Percentiles rank a stretch among this genome's conserved stretches.
Conservation (phyloP, 1,140 invertebrate genomes). For the Meloidogyne chitwoodi region DNA sequence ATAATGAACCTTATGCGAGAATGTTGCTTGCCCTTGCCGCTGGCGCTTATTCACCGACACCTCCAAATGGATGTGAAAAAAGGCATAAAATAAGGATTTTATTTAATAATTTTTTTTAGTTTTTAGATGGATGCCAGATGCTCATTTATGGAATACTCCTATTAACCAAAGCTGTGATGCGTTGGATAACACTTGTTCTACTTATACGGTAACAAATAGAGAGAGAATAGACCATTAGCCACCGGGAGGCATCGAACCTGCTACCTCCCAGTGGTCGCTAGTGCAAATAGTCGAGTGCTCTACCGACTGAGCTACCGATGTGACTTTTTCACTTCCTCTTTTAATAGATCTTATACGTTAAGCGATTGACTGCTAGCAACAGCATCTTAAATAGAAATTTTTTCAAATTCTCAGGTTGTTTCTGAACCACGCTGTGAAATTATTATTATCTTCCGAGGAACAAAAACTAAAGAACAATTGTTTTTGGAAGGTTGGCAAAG, state of each 20-base stretch:
- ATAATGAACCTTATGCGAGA: slow-evolving; percentile 36
- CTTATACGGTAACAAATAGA: slow-evolving; percentile 5
- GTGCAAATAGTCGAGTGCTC: slow-evolving; percentile 5
- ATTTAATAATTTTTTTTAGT: not conserved
- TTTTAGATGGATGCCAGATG: not conserved
- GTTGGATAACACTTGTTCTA: slow-evolving; percentile 5
- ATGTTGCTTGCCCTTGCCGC: slow-evolving; percentile 32
- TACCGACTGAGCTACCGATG: slow-evolving; percentile 4
- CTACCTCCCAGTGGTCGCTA: too few species aligned
- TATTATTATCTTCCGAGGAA: slow-evolving; percentile 47
- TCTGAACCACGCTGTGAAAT: slow-evolving; percentile 30
- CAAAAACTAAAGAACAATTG: slow-evolving; percentile 42
- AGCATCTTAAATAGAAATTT: too few species aligned
- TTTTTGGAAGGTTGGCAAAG: slow-evolving; percentile 38
- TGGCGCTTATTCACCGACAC: slow-evolving; percentile 30
- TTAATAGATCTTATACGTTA: too few species aligned
- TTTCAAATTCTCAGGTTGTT: slow-evolving; percentile 20
- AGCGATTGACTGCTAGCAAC: too few species aligned
- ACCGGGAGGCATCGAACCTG: too few species aligned
- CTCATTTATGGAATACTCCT: not conserved
- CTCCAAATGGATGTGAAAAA: slow-evolving; percentile 35
- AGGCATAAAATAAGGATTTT: slow-evolving; percentile 21
- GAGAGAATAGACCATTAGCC: too few species aligned
- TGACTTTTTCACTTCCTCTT: not conserved
- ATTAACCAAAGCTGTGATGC: slow-evolving; percentile 12